Conservation (phyloP, 2,113 vertebrate species). For the Apaloderma vittatum region DNA sequence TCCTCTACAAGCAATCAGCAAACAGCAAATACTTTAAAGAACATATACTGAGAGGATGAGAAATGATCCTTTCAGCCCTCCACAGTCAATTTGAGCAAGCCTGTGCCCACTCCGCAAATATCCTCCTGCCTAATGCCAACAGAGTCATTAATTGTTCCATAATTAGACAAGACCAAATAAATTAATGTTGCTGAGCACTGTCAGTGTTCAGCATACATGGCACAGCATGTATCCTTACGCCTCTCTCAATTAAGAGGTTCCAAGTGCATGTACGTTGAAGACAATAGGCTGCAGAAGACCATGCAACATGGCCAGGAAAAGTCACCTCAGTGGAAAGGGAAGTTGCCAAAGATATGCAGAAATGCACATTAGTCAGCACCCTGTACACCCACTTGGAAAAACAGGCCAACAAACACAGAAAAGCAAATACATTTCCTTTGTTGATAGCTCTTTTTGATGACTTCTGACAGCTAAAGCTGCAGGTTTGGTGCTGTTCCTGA, state of each 20-base stretch:
- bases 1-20: background rate
- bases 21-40: background rate
- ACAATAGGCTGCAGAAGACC: background rate
- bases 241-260: background rate
- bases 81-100: background rate
- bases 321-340: background rate
- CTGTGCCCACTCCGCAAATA: background rate
- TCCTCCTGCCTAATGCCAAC: background rate
- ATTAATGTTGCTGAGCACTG: background rate
- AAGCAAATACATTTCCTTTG: background rate
- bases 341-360: background rate
- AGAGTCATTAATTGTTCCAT: background rate
- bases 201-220: background rate
- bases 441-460: background rate
- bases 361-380: background rate
- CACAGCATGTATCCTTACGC: fast-evolving
- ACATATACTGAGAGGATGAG: background rate
- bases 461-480: background rate
- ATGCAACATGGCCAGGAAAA: background rate
- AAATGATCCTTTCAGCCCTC: background rate
- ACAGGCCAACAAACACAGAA: background rate
- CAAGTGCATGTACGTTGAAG: background rate
- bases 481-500: background rate
- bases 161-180: background rate
- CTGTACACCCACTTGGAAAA: background rate